phyloP scores from a whole-genome alignment of 2,113 vertebrate genomes.

The Electrona antarctica region DNA sequence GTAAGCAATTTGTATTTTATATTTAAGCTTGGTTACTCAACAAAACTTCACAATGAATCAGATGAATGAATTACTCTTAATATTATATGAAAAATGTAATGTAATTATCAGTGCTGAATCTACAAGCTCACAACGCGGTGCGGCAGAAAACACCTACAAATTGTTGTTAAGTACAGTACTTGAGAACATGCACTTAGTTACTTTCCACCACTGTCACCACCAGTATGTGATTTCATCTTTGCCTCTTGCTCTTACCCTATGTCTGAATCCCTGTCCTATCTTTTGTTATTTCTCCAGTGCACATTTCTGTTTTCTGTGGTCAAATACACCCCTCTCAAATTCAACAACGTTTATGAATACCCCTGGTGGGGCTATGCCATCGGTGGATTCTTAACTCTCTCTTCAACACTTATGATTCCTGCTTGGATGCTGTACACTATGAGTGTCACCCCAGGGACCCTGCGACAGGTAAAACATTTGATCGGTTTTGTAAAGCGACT shows the following conservation, averaged over 20 bases:
- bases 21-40: no score
- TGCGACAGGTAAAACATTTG: conserved; percentile 68
- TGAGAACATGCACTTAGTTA: no score
- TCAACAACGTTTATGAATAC: conserved; percentile 80
- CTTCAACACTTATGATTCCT: conserved; percentile 78
- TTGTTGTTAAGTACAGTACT: no score
- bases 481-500: no score
- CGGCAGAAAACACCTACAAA: no score
- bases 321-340: conserved; percentile 76
- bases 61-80: no score
- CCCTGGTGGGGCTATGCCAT: conserved; percentile 82
- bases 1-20: conserved; percentile 73
- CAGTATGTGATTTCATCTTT: background rate
- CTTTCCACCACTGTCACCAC: no score
- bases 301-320: conserved; percentile 75
- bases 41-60: no score
- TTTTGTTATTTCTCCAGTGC: conserved; percentile 44
- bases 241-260: background rate
- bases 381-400: conserved; percentile 78
- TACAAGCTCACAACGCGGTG: no score
- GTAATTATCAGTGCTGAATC: no score
- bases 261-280: background rate
- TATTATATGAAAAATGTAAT: no score
- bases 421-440: conserved; percentile 76
- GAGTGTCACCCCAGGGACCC: conserved; percentile 69